Evolutionary conservation across 2,888 invertebrate genomes (phyloP).

Genomic region (Spisula solida): DNA sequence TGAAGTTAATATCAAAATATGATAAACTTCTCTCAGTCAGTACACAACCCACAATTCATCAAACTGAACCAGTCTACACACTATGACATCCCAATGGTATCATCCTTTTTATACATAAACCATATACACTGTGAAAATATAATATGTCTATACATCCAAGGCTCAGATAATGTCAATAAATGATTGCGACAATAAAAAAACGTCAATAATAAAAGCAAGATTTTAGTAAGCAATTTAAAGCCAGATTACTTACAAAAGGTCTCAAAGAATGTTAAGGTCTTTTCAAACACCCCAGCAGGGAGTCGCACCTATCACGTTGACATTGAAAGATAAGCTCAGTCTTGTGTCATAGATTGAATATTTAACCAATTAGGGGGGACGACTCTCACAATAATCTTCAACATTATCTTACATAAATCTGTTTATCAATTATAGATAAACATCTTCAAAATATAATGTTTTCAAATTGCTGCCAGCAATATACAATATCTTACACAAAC

Average conservation of each 20-base stretch:
- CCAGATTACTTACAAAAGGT: constrained; percentile 48
- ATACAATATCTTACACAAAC: not conserved
- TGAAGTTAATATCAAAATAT: constrained; percentile 51
- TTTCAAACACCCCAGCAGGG: constrained; percentile 39
- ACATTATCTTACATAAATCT: constrained; percentile 11
- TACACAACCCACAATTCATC: not conserved
- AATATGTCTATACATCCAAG: not conserved
- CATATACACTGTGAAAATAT: not conserved
- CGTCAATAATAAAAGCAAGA: constrained; percentile 25
- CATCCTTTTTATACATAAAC: constrained; percentile 12
- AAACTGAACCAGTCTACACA: not conserved
- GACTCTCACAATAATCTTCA: constrained; percentile 22
- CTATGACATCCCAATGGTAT: not conserved
- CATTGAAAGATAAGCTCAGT: constrained; percentile 27
- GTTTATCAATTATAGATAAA: constrained; percentile 40
- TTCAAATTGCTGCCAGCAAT: not conserved
- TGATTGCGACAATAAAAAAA: constrained; percentile 20
- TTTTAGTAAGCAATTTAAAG: constrained; percentile 35
- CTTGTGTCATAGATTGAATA: constrained; percentile 13
- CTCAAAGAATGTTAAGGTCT: constrained; percentile 40
- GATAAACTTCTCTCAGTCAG: constrained; percentile 40
- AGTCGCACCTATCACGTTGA: constrained; percentile 40
- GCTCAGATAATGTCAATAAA: constrained; percentile 16
- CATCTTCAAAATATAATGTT: constrained; percentile 10
- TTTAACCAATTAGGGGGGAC: constrained; percentile 3